Conservation (phyloP, 1,140 invertebrate genomes). For the Radopholus similis region DNA sequence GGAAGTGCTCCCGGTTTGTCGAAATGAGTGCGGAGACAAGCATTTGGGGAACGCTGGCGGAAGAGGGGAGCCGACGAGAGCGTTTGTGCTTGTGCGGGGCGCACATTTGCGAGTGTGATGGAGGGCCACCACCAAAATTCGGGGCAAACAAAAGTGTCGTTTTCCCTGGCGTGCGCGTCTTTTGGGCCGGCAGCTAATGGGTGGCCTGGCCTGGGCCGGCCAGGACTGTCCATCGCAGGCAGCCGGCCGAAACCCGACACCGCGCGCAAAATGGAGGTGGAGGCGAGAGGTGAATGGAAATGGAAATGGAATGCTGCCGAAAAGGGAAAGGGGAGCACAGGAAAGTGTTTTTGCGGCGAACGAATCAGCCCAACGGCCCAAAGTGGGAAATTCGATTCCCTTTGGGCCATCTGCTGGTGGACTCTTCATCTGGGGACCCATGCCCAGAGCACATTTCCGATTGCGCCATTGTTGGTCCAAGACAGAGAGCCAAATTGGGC, state of each 20-base stretch:
- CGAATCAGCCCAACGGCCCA: not conserved
- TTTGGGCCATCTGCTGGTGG: not conserved
- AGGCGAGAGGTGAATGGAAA: not conserved
- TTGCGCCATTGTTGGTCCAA: conserved; percentile 1
- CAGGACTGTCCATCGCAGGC: too few relatives aligned
- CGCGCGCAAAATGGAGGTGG: not conserved
- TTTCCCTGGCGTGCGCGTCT: conserved; percentile 1
- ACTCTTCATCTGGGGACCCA: conserved; percentile 20
- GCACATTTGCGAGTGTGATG: not conserved
- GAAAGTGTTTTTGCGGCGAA: too few relatives aligned
- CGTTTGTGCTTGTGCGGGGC: not conserved
- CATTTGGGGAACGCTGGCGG: not conserved
- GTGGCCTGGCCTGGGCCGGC: not conserved
- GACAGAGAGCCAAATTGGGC: too few relatives aligned
- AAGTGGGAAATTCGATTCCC: not conserved
- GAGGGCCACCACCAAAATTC: not conserved
- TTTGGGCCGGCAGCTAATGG: not conserved
- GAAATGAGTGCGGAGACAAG: not conserved
- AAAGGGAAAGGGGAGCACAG: not conserved
- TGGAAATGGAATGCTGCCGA: not conserved
- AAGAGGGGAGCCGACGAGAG: conserved; percentile 2
- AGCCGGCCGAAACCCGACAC: not conserved
- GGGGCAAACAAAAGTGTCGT: conserved; percentile 4
- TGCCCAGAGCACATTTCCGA: conserved; percentile 4
- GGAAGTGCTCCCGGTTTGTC: too few relatives aligned